Evolutionary conservation across 2,888 invertebrate species (phyloP), one percentile per base, ranked within the genome.

Genomic region (Pterobdella sp.): DNA sequence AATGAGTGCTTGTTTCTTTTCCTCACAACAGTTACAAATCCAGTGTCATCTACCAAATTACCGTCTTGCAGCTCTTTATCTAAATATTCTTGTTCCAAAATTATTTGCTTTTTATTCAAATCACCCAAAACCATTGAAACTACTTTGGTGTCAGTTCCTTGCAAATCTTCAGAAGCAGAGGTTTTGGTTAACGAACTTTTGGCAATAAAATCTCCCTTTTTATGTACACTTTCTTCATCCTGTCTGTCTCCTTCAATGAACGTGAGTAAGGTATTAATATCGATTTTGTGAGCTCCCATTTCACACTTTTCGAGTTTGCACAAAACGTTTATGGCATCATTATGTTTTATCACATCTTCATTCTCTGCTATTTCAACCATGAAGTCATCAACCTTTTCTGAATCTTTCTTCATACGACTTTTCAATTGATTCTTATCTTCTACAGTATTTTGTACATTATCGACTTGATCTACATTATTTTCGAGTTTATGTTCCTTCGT

Each of bases 181-280:
- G n/a, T n/a, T n/a, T n/a, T n/a, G n/a, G n/a, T 26, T 4, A 26
- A 26, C 4, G 60, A 14, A 4, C n/a, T 18, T 26, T 56, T 56
- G 60, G 4, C 10, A 42, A 18, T 42, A 4, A 26, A 3, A 4
- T 26, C 4, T 18, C n/a, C 4, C 14, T 22, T 26, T 18, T 56
- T 22, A 4, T 56, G 4, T 22, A 3, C 26, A 3, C n/a, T 22
- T 14, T 3, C 26, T 4, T 3, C 60, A 26, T 56, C 14, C n/a
- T 56, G 60, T n/a, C n/a, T 56, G n/a, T 56, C 60, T 56, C 60
- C 60, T 56, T 22, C 60, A 22, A 56, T 56, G 60, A 56, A 56
- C 10, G 60, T 56, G n/a, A 56, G n/a, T 26, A 56, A 22, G n/a
- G 60, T 56, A 22, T 56, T 56, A 3, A 56, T n/a, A 26, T 56